Evolutionary conservation across 2,888 invertebrate species (phyloP).

Genomic region (Lasioglossum marginatum): DNA sequence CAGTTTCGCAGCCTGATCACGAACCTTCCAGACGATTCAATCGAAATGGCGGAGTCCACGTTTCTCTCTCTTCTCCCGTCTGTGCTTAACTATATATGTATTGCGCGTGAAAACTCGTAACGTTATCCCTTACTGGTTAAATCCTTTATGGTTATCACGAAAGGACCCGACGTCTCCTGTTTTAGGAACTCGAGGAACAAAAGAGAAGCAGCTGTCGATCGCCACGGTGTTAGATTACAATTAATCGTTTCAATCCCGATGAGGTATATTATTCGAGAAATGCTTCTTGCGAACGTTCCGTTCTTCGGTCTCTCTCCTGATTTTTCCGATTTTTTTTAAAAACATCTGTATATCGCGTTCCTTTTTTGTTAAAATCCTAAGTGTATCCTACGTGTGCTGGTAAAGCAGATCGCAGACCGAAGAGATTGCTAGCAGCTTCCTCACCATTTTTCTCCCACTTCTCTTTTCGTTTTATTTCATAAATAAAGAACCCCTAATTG

Average conservation of each 20-base stretch:
- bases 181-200: slow-evolving; percentile 60
- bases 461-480: background rate
- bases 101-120: slow-evolving; percentile 35
- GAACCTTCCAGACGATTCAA: slow-evolving; percentile 7
- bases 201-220: slow-evolving; percentile 49
- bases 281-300: slow-evolving; percentile 34
- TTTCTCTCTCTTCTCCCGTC: background rate
- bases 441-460: background rate
- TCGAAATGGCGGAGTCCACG: slow-evolving; percentile 13
- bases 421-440: slow-evolving; percentile 46
- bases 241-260: slow-evolving; percentile 45
- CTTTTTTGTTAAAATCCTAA: slow-evolving; percentile 29
- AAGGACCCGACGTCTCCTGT: slow-evolving; percentile 43
- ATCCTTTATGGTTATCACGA: slow-evolving; percentile 36
- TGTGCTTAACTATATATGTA: slow-evolving; percentile 47
- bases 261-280: slow-evolving; percentile 70
- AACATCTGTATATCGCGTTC: slow-evolving; percentile 14
- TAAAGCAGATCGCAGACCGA: slow-evolving; percentile 32
- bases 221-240: slow-evolving; percentile 20
- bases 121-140: slow-evolving; percentile 46
- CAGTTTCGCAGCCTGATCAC: background rate
- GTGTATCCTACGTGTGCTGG: slow-evolving; percentile 41
- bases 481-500: background rate
- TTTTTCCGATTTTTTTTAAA: background rate
- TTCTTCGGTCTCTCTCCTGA: background rate